Conservation (phyloP, 1,140 invertebrate genomes). For the Diabrotica virgifera region DNA sequence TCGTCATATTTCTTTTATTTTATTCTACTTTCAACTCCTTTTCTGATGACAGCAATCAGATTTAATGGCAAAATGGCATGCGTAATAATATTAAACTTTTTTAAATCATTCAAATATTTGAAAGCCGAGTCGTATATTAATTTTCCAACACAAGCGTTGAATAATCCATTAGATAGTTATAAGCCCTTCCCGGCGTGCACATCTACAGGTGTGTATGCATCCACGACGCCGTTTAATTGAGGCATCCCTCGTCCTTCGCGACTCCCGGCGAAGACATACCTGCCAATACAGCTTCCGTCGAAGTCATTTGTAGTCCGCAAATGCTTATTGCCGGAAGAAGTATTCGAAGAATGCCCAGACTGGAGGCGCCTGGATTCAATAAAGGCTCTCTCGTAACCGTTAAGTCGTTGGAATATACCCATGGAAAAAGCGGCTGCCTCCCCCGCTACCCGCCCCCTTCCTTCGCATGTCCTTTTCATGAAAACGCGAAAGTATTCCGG, state of each 20-base stretch:
- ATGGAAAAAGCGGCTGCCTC: constrained; percentile 8
- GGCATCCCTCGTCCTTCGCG: neutral
- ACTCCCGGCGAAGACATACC: constrained; percentile 5
- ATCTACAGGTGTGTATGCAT: neutral
- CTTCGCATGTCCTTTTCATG: constrained; percentile 9
- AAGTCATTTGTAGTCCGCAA: constrained; percentile 28
- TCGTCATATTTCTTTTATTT: too few relatives aligned
- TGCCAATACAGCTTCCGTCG: constrained; percentile 15
- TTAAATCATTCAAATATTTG: too few relatives aligned
- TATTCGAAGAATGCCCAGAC: constrained; percentile 28
- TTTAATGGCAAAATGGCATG: too few relatives aligned
- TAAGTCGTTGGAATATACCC: constrained; percentile 7
- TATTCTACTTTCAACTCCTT: too few relatives aligned
- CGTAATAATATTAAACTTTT: too few relatives aligned
- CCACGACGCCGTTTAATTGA: constrained; percentile 8
- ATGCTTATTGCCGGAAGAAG: constrained; percentile 20
- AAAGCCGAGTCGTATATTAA: neutral
- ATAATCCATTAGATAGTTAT: neutral
- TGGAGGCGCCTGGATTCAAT: constrained; percentile 28
- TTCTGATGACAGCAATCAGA: too few relatives aligned
- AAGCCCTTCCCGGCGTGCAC: neutral
- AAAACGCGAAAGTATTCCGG: constrained; percentile 29
- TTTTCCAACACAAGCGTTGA: neutral
- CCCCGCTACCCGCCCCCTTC: constrained; percentile 8
- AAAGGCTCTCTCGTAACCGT: constrained; percentile 13